phyloP scores from a whole-genome alignment of 2,113 vertebrate genomes.

The Melanerpes aurifrons region DNA sequence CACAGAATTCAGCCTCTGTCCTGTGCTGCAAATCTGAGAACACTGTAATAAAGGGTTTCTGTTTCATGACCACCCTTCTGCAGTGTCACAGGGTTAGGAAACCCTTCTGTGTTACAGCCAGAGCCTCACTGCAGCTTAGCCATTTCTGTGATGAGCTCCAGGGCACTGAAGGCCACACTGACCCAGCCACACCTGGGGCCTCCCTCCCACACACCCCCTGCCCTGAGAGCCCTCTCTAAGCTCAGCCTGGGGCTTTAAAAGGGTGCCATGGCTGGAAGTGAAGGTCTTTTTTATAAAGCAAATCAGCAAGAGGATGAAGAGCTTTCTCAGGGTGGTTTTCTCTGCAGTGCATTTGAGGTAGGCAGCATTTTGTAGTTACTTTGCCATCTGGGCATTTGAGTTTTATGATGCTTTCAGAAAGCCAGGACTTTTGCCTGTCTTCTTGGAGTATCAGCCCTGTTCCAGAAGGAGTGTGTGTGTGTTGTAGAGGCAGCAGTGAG shows the following conservation, averaged over 20 bases:
- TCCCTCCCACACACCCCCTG: fast-evolving
- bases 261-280: background rate
- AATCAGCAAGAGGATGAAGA: background rate
- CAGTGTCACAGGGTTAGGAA: background rate
- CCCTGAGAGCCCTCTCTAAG: background rate
- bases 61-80: background rate
- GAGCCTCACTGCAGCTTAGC: background rate
- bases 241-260: background rate
- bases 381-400: background rate
- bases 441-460: no score
- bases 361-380: background rate
- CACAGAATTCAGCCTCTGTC: background rate
- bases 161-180: fast-evolving
- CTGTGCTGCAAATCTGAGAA: background rate
- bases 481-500: background rate
- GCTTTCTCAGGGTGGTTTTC: background rate
- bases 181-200: background rate
- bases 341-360: background rate
- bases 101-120: background rate
- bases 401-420: background rate
- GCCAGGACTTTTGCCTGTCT: background rate
- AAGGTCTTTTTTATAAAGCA: background rate
- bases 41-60: background rate
- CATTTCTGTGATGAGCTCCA: fast-evolving
- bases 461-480: fast-evolving